Conservation (phyloP, 2,888 invertebrate genomes). For the Caenorhabditis doughertyi region DNA sequence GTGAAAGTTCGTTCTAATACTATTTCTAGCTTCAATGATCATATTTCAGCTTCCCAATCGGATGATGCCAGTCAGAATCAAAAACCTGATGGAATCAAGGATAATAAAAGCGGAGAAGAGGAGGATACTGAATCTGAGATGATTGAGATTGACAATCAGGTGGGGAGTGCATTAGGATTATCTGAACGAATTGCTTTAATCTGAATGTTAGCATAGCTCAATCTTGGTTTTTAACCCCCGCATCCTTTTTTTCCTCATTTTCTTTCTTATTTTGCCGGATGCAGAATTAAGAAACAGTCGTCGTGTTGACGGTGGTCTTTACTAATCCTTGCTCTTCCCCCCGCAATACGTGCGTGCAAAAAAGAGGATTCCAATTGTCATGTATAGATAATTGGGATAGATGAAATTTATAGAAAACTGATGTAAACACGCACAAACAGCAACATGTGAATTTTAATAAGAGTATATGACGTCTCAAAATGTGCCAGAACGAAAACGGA, state of each 20-base stretch:
- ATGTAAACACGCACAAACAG: slow-evolving; percentile 17
- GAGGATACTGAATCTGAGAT: slow-evolving; percentile 14
- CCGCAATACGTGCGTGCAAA: slow-evolving; percentile 34
- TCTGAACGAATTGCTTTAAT: not conserved
- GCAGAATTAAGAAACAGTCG: slow-evolving; percentile 27
- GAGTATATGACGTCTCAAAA: slow-evolving; percentile 37
- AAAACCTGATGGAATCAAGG: slow-evolving; percentile 14
- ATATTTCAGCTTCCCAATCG: slow-evolving; percentile 13
- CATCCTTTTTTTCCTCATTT: slow-evolving; percentile 10
- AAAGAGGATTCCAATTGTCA: slow-evolving; percentile 40
- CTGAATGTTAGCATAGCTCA: slow-evolving; percentile 9
- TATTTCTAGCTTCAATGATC: slow-evolving; percentile 29
- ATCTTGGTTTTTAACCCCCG: slow-evolving; percentile 43
- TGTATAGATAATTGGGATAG: slow-evolving; percentile 32
- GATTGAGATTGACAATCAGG: slow-evolving; percentile 39
- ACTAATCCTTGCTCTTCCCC: slow-evolving; percentile 38
- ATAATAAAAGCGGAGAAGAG: slow-evolving; percentile 22
- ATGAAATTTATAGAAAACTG: slow-evolving; percentile 17
- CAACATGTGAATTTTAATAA: slow-evolving; percentile 50
- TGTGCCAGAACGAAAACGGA: slow-evolving; percentile 19
- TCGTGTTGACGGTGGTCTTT: slow-evolving; percentile 15
- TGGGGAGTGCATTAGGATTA: slow-evolving; percentile 39
- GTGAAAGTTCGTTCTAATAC: slow-evolving; percentile 48
- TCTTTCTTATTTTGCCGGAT: slow-evolving; percentile 3
- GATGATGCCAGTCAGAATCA: slow-evolving; percentile 21